phyloP scores from a whole-genome alignment of 2,797 vertebrate genomes.

The Calcarius lapponicus region DNA sequence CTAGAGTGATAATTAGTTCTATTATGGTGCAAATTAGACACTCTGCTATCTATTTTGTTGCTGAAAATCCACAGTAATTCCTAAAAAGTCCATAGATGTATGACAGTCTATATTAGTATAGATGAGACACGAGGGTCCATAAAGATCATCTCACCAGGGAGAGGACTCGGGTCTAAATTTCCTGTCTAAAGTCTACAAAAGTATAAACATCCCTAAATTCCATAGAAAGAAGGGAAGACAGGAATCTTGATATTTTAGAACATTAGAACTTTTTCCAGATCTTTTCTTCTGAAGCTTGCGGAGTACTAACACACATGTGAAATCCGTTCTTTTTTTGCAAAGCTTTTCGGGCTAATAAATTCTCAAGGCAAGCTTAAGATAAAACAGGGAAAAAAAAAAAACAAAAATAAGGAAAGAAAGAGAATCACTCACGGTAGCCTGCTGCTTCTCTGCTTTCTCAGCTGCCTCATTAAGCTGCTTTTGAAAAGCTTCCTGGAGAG shows the following conservation, averaged over 20 bases:
- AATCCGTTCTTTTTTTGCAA: background rate
- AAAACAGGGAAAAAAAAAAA: background rate
- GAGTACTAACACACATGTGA: background rate
- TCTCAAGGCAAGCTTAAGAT: background rate
- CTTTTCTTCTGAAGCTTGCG: background rate
- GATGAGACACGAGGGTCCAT: background rate
- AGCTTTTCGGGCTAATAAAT: background rate
- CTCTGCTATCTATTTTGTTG: background rate
- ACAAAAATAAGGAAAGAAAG: background rate
- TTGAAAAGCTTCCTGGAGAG: conserved; percentile 93
- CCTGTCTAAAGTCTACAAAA: background rate
- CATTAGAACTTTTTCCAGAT: background rate
- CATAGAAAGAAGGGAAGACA: background rate
- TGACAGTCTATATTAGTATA: background rate
- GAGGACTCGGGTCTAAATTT: background rate
- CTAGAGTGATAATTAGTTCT: background rate
- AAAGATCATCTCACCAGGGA: background rate
- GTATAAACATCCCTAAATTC: background rate
- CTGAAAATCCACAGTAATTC: background rate
- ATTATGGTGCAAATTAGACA: background rate
- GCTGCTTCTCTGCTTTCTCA: conserved; percentile 94
- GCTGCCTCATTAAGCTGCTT: conserved; percentile 95
- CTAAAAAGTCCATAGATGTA: background rate
- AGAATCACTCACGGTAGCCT: conserved; percentile 89
- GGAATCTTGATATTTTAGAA: background rate